phyloP scores from a whole-genome alignment of 2,113 vertebrate genomes.

The Thunnus thynnus region DNA sequence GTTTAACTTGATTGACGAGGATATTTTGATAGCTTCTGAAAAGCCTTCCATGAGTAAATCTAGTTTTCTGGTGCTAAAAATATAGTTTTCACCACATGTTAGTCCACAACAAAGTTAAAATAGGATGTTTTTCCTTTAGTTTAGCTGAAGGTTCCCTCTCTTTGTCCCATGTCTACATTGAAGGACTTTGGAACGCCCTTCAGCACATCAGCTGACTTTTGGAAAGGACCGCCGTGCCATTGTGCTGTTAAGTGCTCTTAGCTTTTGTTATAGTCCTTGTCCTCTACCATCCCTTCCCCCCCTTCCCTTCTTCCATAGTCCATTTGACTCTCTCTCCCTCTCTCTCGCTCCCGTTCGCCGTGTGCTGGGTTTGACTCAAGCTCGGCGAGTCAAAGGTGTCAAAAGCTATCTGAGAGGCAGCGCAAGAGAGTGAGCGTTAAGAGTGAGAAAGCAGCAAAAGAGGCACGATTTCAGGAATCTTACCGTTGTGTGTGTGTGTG shows the following conservation, averaged over 20 bases:
- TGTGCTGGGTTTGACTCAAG: conserved; percentile 64
- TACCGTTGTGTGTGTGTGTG: conserved; percentile 48
- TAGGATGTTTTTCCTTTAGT: conserved; percentile 59
- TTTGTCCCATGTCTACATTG: conserved; percentile 63
- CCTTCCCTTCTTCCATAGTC: conserved; percentile 53
- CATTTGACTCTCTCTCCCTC: conserved; percentile 52
- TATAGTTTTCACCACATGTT: conserved; percentile 8
- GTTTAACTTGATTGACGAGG: conserved; percentile 13
- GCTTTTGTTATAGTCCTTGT: conserved; percentile 82
- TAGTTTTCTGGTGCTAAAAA: background rate
- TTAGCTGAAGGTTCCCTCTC: conserved; percentile 39
- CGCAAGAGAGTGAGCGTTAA: conserved; percentile 56
- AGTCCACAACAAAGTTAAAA: conserved; percentile 30
- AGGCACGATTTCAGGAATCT: conserved; percentile 45
- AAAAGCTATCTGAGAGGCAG: conserved; percentile 76
- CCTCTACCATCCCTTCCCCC: conserved; percentile 69
- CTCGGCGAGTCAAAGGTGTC: conserved; percentile 73
- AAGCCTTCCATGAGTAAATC: background rate
- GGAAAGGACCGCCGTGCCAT: conserved; percentile 69
- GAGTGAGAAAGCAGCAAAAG: conserved; percentile 50
- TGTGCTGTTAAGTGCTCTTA: conserved; percentile 82
- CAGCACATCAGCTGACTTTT: conserved; percentile 79
- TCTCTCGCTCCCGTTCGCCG: conserved; percentile 28
- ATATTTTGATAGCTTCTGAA: conserved; percentile 23
- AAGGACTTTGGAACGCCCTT: conserved; percentile 77